Evolutionary conservation across 2,888 invertebrate species (phyloP).

Genomic region (Arctia plantaginis): DNA sequence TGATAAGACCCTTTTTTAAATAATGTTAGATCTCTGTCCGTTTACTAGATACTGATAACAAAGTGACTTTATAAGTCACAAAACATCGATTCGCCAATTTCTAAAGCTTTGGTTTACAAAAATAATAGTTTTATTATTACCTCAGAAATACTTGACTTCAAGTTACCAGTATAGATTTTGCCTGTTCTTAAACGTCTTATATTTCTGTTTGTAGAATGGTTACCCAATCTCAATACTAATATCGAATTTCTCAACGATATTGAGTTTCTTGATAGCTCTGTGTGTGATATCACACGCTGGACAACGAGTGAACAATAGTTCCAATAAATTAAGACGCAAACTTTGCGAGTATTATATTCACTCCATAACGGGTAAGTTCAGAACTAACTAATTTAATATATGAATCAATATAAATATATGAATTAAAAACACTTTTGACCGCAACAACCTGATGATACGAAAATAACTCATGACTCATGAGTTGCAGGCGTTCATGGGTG

Average conservation of each 20-base stretch:
- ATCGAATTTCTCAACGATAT: constrained; percentile 28
- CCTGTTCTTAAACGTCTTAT: not conserved
- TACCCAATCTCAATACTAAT: not conserved
- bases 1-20: no score
- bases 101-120: no score
- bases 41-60: no score
- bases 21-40: no score
- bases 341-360: constrained; percentile 53
- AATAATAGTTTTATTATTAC: not conserved
- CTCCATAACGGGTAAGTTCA: constrained; percentile 50
- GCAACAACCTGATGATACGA: no score
- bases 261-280: constrained; percentile 47
- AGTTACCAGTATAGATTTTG: not conserved
- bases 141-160: not conserved
- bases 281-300: constrained; percentile 53
- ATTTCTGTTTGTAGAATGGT: constrained; percentile 1
- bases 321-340: constrained; percentile 42
- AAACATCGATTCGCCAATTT: no score
- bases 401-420: no score
- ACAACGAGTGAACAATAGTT: constrained; percentile 54
- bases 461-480: no score
- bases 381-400: no score
- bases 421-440: no score
- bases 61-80: no score
- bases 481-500: no score